phyloP scores from a whole-genome alignment of 2,113 vertebrate species.

The Crotalus viridis region DNA sequence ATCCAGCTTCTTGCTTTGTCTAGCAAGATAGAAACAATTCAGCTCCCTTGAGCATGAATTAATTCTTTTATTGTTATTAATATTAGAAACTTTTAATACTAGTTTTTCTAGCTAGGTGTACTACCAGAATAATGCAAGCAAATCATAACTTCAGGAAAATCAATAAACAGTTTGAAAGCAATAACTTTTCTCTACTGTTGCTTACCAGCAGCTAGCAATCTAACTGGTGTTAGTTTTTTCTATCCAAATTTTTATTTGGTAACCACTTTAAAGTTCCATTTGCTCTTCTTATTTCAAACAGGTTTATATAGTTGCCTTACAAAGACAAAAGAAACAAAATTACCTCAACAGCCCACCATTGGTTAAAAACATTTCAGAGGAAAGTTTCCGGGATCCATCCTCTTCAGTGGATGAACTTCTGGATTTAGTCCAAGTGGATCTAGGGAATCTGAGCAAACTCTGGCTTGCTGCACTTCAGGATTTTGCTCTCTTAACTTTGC shows the following conservation, averaged over 20 bases:
- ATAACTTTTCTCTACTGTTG: not conserved
- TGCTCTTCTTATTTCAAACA: conserved; percentile 60
- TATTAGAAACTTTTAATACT: too few species aligned
- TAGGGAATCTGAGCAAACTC: conserved; percentile 83
- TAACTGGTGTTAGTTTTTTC: not conserved
- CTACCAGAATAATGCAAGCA: not conserved
- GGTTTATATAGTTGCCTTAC: conserved; percentile 89
- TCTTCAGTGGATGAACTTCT: conserved; percentile 70
- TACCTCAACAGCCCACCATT: conserved; percentile 48
- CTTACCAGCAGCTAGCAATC: not conserved
- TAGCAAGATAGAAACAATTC: not conserved
- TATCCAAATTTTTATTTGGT: not conserved
- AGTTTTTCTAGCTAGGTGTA: not conserved
- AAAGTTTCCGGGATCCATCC: conserved; percentile 42
- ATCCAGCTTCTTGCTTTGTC: not conserved
- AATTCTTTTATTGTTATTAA: not conserved
- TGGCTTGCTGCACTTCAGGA: conserved; percentile 92
- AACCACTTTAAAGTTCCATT: not conserved
- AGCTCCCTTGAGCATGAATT: not conserved
- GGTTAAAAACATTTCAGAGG: conserved; percentile 43
- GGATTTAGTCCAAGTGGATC: conserved; percentile 81
- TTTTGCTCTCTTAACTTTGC: conserved; percentile 83
- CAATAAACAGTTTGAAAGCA: not conserved
- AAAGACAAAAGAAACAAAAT: conserved; percentile 73
- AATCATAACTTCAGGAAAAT: not conserved